These are phyloP conservation scores for Neotragus moschatus DNA, from an alignment of 2,113 vertebrate species.

Conservation along the genomic window DNA sequence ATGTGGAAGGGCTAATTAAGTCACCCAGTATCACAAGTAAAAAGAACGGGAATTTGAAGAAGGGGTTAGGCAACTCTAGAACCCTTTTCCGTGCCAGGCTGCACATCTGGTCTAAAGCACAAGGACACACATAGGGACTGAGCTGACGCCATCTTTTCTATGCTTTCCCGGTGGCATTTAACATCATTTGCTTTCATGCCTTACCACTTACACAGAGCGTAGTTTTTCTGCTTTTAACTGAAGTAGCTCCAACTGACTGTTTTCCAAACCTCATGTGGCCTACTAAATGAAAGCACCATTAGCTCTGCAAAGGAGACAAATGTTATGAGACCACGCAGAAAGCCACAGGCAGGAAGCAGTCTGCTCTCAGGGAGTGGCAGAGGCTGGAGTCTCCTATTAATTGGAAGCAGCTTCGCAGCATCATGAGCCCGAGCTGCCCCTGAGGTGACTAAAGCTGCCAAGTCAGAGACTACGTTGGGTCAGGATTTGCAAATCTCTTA, in stretches of 20 bases:
- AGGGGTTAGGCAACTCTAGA: background rate
- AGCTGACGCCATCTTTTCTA: background rate
- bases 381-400: background rate
- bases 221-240: background rate
- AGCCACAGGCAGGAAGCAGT: background rate
- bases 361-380: background rate
- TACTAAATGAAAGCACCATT: background rate
- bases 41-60: background rate
- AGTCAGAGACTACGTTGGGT: background rate
- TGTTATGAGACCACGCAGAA: background rate
- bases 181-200: background rate
- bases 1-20: background rate
- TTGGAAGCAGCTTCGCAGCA: background rate
- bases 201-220: background rate
- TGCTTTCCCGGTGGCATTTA: background rate
- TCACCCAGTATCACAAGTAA: background rate
- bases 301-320: background rate
- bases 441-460: background rate
- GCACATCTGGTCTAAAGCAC: background rate
- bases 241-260: background rate
- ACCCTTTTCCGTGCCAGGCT: background rate
- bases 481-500: background rate
- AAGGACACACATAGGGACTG: background rate
- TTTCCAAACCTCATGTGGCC: background rate
- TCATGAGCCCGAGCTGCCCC: background rate